Evolutionary conservation across 2,797 vertebrate species (phyloP).

Genomic region (Gambusia yucatana): DNA sequence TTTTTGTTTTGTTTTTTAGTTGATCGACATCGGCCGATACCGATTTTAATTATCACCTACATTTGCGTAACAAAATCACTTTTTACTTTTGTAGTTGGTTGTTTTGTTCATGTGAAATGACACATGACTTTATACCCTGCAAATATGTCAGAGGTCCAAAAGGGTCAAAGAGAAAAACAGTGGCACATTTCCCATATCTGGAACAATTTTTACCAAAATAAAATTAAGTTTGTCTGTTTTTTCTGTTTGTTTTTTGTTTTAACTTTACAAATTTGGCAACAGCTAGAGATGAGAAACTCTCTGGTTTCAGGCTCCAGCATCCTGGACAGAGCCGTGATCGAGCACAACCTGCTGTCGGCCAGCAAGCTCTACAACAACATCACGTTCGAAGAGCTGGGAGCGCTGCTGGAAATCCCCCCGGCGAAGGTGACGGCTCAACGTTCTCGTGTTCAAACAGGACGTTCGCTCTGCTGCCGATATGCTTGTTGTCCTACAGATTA

Average conservation of each 20-base stretch:
- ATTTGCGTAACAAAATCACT: too few relatives aligned
- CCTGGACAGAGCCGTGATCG: conserved; percentile 97
- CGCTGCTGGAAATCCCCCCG: conserved; percentile 95
- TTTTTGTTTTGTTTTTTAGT: too few relatives aligned
- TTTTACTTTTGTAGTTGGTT: too few relatives aligned
- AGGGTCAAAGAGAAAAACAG: not conserved
- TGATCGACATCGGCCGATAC: too few relatives aligned
- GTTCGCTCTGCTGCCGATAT: not conserved
- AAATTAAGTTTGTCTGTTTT: not conserved
- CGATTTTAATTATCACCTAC: too few relatives aligned
- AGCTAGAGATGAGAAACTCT: not conserved
- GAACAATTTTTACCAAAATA: not conserved
- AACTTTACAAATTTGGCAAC: not conserved
- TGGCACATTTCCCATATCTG: not conserved
- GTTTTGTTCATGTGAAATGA: too few relatives aligned
- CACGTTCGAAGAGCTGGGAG: conserved; percentile 97
- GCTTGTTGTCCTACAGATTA: not conserved
- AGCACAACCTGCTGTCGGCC: conserved; percentile 96
- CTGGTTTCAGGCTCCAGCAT: conserved; percentile 92
- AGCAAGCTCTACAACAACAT: conserved; percentile 99
- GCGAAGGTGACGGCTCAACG: conserved; percentile 86
- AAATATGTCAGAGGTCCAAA: not conserved
- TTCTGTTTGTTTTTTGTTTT: not conserved
- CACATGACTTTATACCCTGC: too few relatives aligned
- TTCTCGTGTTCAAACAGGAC: not conserved